A percentile compares a stretch with the other conserved stretches of the same genome.
phyloP scores from a whole-genome alignment of 1,140 invertebrate genomes.

The Macrosteles quadrilineatus region DNA sequence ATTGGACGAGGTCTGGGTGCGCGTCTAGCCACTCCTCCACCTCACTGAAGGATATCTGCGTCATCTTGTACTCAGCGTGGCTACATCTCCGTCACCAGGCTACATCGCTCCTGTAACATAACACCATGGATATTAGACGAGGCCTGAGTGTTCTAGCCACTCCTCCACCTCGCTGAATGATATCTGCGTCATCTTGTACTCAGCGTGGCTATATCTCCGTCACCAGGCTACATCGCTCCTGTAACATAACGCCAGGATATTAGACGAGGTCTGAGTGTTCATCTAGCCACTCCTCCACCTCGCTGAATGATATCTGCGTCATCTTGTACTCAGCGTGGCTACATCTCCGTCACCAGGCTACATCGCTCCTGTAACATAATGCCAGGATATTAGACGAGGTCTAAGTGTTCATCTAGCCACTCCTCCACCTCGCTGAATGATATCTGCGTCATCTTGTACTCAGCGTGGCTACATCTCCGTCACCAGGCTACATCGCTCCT shows the following conservation, averaged over 20 bases:
- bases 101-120: too few relatives aligned
- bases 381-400: too few relatives aligned
- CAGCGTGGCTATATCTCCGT: background rate
- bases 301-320: conserved; percentile 43
- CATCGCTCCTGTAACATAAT: too few relatives aligned
- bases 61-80: conserved; percentile 37
- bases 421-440: conserved; percentile 50
- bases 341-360: too few relatives aligned
- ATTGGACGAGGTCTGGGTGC: conserved; percentile 50
- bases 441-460: conserved; percentile 51
- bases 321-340: conserved; percentile 30
- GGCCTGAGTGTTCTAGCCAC: too few relatives aligned
- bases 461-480: background rate
- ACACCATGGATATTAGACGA: too few relatives aligned
- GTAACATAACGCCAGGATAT: too few relatives aligned
- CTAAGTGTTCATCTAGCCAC: conserved; percentile 55
- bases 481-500: conserved; percentile 39
- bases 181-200: conserved; percentile 43
- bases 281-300: conserved; percentile 56
- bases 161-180: conserved; percentile 50
- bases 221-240: too few relatives aligned
- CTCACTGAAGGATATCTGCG: conserved; percentile 43
- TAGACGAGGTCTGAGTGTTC: conserved; percentile 50
- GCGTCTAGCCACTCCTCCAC: conserved; percentile 56
- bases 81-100: too few relatives aligned